A percentile compares a stretch with the other conserved stretches of the same genome.
These are phyloP conservation scores for Drosophila birchii DNA, from an alignment of 2,888 invertebrate species.

Conservation along the genomic window DNA sequence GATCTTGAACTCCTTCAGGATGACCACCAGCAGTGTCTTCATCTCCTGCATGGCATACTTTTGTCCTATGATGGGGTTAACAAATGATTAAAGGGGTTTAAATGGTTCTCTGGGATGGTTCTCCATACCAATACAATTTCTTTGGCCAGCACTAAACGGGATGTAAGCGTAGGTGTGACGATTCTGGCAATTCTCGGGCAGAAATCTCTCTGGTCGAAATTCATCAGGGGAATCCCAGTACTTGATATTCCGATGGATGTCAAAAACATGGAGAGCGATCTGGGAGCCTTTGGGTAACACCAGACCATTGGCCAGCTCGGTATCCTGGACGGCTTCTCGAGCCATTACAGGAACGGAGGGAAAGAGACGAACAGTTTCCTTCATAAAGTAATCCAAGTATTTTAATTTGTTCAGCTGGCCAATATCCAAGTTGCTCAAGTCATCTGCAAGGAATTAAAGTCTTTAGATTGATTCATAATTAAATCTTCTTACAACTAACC, in stretches of 20 bases:
- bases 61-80: too few species aligned
- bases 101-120: too few species aligned
- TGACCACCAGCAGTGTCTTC: conserved; percentile 69
- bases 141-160: conserved; percentile 83
- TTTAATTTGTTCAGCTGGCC: conserved; percentile 55
- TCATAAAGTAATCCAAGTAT: conserved; percentile 68
- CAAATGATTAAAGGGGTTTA: too few species aligned
- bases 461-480: rapidly evolving
- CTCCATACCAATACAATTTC: conserved; percentile 83
- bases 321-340: conserved; percentile 85
- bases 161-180: conserved; percentile 80
- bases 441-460: conserved; percentile 40
- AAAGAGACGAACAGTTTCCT: conserved; percentile 85
- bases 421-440: conserved; percentile 59
- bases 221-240: conserved; percentile 73
- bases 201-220: conserved; percentile 79
- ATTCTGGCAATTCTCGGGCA: conserved; percentile 85
- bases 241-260: conserved; percentile 75
- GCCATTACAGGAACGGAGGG: conserved; percentile 88
- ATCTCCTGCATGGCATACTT: conserved; percentile 79
- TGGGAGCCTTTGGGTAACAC: conserved; percentile 72
- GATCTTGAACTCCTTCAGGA: conserved; percentile 69
- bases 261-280: conserved; percentile 69
- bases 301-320: conserved; percentile 66
- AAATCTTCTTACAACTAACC: conserved; percentile 37